phyloP scores from a whole-genome alignment of 1,140 invertebrate genomes.

The Heliconius himera region DNA sequence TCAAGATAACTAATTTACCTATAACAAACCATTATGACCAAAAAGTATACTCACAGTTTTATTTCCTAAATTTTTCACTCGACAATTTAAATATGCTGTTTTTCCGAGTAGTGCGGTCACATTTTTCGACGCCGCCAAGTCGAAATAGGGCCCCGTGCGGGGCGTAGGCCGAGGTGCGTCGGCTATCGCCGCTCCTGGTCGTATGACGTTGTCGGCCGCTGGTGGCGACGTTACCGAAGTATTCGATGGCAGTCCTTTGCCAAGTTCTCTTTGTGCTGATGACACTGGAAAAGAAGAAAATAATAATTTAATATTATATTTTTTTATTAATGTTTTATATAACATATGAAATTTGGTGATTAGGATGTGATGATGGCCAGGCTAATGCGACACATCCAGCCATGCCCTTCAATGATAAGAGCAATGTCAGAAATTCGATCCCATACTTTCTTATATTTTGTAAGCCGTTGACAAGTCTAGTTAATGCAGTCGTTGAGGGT shows the following conservation, averaged over 20 bases:
- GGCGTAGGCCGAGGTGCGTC: slow-evolving; percentile 63
- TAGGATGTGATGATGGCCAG: no score
- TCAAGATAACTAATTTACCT: no score
- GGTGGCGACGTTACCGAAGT: slow-evolving; percentile 65
- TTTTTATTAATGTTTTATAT: no score
- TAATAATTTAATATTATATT: slow-evolving; percentile 8
- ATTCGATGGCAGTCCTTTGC: slow-evolving; percentile 62
- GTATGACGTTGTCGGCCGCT: slow-evolving; percentile 66
- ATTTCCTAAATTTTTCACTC: slow-evolving; percentile 92
- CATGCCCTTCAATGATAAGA: no score
- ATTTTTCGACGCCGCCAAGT: slow-evolving; percentile 87
- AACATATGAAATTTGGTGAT: no score
- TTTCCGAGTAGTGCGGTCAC: slow-evolving; percentile 92
- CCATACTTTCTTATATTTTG: no score
- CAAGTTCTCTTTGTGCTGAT: slow-evolving; percentile 71
- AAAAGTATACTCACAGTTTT: slow-evolving; percentile 87
- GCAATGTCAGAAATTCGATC: not conserved
- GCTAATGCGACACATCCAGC: no score
- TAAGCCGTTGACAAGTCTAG: no score
- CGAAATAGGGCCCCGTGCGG: slow-evolving; percentile 85
- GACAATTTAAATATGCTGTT: slow-evolving; percentile 92
- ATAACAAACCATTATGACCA: not conserved
- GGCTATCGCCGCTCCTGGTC: slow-evolving; percentile 43
- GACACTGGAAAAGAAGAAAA: slow-evolving; percentile 58
- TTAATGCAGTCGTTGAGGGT: not conserved